Percentiles rank a stretch among this genome's conserved stretches.
Conservation (phyloP, 30 jellyfish, hydroid and myxozoan species). For the Chrysaora quinquecirrha region DNA sequence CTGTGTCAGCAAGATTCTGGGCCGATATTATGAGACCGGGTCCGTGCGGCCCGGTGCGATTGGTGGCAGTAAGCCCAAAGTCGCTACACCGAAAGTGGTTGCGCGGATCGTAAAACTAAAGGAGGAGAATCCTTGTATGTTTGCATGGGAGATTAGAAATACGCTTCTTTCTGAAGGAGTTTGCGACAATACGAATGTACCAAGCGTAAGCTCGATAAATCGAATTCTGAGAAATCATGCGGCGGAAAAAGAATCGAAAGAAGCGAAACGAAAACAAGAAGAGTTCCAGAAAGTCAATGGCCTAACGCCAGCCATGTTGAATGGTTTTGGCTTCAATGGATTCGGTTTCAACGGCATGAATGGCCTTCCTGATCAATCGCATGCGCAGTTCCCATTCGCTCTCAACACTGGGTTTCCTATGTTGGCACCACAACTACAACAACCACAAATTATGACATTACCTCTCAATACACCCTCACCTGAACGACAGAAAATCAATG, state of each 20-base stretch:
- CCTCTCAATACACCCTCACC: conserved; percentile 96
- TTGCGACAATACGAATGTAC: conserved; percentile 94
- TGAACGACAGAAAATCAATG: conserved; percentile 81
- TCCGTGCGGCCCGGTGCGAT: conserved; percentile 99
- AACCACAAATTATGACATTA: conserved; percentile 83
- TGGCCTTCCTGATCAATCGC: conserved; percentile 78
- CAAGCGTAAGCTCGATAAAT: conserved; percentile 96
- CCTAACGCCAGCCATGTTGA: conserved; percentile 82
- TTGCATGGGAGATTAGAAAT: conserved; percentile 98
- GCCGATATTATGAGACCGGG: conserved; percentile 98
- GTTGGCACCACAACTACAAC: conserved; percentile 89
- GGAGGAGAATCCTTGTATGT: conserved; percentile 98
- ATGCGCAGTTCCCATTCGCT: conserved; percentile 94
- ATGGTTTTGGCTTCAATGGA: conserved; percentile 90
- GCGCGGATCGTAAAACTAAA: conserved; percentile 92
- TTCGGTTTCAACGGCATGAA: conserved; percentile 88
- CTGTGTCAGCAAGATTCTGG: conserved; percentile 98
- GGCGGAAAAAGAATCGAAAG: conserved; percentile 97
- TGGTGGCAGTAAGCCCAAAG: conserved; percentile 99
- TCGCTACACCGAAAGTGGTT: conserved; percentile 98
- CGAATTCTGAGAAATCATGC: conserved; percentile 96
- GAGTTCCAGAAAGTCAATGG: conserved; percentile 93
- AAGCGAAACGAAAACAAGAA: conserved; percentile 94
- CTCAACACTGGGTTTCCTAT: conserved; percentile 94
- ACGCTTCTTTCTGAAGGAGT: conserved; percentile 91